Percentiles rank a stretch among this genome's conserved stretches.
These are phyloP conservation scores for Drosophila grimshawi DNA, from an alignment of 1,140 invertebrate genomes.

Conservation along the genomic window DNA sequence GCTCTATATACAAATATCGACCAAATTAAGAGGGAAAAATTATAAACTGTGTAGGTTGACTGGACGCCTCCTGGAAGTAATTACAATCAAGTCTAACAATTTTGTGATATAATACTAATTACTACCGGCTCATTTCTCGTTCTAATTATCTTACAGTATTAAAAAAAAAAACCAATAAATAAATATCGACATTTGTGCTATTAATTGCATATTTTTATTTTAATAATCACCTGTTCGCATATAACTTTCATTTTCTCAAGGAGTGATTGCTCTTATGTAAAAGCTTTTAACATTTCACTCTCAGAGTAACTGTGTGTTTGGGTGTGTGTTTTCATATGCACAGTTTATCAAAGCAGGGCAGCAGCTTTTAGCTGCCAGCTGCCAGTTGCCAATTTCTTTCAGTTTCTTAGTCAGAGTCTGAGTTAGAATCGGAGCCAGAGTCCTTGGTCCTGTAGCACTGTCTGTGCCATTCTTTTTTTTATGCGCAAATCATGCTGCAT, in stretches of 20 bases:
- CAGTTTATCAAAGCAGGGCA: slow-evolving; percentile 73
- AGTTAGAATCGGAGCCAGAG: background rate
- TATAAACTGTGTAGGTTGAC: too few relatives aligned
- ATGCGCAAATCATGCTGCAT: slow-evolving; percentile 82
- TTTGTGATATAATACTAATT: too few relatives aligned
- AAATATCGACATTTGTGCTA: too few relatives aligned
- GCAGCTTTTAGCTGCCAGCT: slow-evolving; percentile 48
- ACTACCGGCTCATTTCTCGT: too few relatives aligned
- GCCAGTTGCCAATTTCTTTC: slow-evolving; percentile 61
- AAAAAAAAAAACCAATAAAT: too few relatives aligned
- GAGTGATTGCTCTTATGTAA: slow-evolving; percentile 25
- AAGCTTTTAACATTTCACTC: slow-evolving; percentile 66
- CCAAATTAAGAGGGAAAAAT: too few relatives aligned
- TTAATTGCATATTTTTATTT: too few relatives aligned
- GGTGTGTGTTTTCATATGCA: slow-evolving; percentile 4
- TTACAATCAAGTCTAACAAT: too few relatives aligned
- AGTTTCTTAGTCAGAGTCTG: slow-evolving; percentile 28
- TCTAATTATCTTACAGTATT: too few relatives aligned
- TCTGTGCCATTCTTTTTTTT: slow-evolving; percentile 65
- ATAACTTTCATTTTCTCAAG: slow-evolving; percentile 59
- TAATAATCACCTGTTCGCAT: slow-evolving; percentile 30
- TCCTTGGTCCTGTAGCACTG: slow-evolving; percentile 15
- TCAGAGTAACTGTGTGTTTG: slow-evolving; percentile 1
- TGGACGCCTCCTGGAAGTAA: too few relatives aligned
- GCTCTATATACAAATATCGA: too few relatives aligned